These are phyloP conservation scores for Lomographa bimaculata DNA, from an alignment of 2,888 invertebrate genomes.

Conservation along the genomic window DNA sequence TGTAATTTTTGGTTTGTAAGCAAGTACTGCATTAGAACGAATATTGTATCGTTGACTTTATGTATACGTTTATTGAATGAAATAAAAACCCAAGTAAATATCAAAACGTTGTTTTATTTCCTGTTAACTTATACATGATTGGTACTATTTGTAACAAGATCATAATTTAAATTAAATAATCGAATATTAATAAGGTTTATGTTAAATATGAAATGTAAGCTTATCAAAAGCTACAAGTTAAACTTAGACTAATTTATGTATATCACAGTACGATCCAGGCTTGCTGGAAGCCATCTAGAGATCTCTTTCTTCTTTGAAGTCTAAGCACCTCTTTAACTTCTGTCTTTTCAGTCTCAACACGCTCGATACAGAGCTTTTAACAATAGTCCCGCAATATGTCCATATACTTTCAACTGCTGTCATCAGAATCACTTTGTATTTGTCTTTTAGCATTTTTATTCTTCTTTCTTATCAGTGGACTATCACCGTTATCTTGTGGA, in stretches of 20 bases:
- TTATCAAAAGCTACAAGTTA: slow-evolving; percentile 2
- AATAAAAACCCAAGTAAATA: slow-evolving; percentile 5
- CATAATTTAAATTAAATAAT: slow-evolving; percentile 5
- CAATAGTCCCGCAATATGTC: not conserved
- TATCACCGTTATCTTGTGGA: slow-evolving; percentile 46
- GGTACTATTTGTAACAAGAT: slow-evolving; percentile 5
- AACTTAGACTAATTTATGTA: slow-evolving; percentile 25
- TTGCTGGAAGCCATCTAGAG: slow-evolving; percentile 21
- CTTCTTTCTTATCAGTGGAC: slow-evolving; percentile 57
- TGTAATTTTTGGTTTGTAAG: too few species aligned
- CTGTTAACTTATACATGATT: slow-evolving; percentile 19
- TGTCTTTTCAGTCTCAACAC: too few species aligned
- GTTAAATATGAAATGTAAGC: slow-evolving; percentile 15
- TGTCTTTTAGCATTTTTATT: slow-evolving; percentile 51
- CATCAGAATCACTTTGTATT: slow-evolving; percentile 75
- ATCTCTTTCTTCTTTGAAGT: too few species aligned
- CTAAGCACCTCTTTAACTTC: too few species aligned
- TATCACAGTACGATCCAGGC: slow-evolving; percentile 54
- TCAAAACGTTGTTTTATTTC: slow-evolving; percentile 17
- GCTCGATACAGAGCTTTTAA: too few species aligned
- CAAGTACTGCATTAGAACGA: too few species aligned
- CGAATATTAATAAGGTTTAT: not conserved
- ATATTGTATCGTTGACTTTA: slow-evolving; percentile 2
- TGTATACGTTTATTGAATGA: not conserved
- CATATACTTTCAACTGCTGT: slow-evolving; percentile 47